Evolutionary conservation across 2,113 vertebrate species (phyloP), one percentile per base, ranked within the genome.

Genomic region (Megaleporinus macrocephalus): DNA sequence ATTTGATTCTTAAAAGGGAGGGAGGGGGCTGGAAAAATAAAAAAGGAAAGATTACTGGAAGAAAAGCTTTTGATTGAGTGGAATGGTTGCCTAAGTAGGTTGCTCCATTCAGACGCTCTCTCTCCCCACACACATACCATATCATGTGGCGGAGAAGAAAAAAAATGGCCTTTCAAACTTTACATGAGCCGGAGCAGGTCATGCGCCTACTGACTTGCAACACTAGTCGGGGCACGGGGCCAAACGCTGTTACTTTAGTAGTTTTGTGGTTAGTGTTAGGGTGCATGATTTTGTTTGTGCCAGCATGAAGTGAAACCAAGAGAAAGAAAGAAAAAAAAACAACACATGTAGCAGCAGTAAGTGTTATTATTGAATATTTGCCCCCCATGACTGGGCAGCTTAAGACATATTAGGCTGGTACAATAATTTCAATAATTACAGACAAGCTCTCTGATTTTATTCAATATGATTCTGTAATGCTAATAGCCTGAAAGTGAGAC

Each of bases 31-130:
- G 78, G 83, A 76, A 81, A 65, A 83, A 81, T 33, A 13, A 75
- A 88, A 87, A 89, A 78, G 82, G 86, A 90, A 88, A 90, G 92
- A 92, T 92, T 93, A 88, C 84, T 88, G 85, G 87, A 88, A 90
- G 88, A 91, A 91, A 91, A 83, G 80, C 83, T 87, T 79, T 83
- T 87, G 84, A 92, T 93, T 91, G 91, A 90, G 87, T 65, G 55
- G 62, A 82, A 76, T 51, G 81, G 87, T 88, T 85, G 84, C 83
- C 88, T 83, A 85, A 90, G 88, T 90, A 87, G 91, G 88, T 89
- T 91, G 84, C 82, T 80, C 73, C 62, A 89, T 89, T 92, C 89
- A 85, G 84, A 86, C 84, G 85, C 57, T 84, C 83, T 74, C 51
- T 73, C 71, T 73, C 65, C 82, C 72, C 20, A 41, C 85, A 30